Evolutionary conservation across 2,113 vertebrate species (phyloP).

Genomic region (Athene noctua): DNA sequence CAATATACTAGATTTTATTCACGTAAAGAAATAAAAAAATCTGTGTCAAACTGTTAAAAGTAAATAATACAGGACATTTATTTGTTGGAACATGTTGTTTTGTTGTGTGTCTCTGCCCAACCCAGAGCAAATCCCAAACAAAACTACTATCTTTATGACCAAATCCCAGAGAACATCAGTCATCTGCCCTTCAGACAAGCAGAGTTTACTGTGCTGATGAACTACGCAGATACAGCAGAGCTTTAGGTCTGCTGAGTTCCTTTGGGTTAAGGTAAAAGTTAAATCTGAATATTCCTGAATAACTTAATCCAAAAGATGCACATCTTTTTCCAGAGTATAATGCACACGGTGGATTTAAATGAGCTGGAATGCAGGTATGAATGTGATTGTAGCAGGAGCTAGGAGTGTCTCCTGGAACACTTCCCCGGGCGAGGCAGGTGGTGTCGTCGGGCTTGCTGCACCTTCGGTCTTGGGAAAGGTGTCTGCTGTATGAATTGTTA

Average conservation of each 20-base stretch:
- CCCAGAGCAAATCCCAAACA: not conserved
- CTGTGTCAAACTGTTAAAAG: not conserved
- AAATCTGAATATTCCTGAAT: not conserved
- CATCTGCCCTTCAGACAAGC: not conserved
- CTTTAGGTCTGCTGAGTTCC: not conserved
- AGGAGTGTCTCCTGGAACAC: not conserved
- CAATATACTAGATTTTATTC: not conserved
- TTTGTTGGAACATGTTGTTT: not conserved
- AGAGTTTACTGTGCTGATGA: not conserved
- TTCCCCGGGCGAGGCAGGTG: not conserved
- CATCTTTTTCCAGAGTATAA: not conserved
- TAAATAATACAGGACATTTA: not conserved
- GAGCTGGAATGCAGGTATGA: not conserved
- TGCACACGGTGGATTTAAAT: accelerated
- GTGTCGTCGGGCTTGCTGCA: not conserved
- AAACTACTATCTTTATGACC: not conserved
- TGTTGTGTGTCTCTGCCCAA: accelerated
- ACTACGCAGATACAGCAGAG: not conserved
- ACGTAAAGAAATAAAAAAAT: not conserved
- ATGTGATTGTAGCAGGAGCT: not conserved
- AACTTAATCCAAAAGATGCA: not conserved
- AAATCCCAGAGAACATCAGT: too few relatives aligned
- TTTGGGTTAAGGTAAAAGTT: not conserved
- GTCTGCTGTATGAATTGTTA: not conserved
- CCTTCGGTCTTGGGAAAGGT: not conserved